phyloP scores from a whole-genome alignment of 2,888 invertebrate species.

The Polylopha cassiicola region DNA sequence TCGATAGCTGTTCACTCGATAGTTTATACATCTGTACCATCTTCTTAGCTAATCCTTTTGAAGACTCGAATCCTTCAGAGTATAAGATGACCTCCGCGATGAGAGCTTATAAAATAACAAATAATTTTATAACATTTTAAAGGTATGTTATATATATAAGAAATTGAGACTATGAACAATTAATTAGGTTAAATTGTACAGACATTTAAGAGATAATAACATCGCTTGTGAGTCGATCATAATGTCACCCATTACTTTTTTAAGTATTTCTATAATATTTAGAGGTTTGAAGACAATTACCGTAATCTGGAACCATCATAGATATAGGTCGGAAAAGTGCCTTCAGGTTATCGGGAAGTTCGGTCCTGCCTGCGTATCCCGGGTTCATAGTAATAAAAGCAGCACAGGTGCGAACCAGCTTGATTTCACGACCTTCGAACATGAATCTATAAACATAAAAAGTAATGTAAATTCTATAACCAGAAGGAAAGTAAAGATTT shows the following conservation, averaged over 20 bases:
- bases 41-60: slow-evolving; percentile 90
- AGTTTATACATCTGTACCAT: slow-evolving; percentile 96
- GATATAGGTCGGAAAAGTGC: slow-evolving; percentile 90
- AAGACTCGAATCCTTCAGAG: slow-evolving; percentile 94
- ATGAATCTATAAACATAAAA: slow-evolving; percentile 79
- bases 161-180: no score
- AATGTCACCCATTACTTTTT: no score
- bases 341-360: slow-evolving; percentile 92
- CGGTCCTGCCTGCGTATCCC: slow-evolving; percentile 92
- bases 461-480: no score
- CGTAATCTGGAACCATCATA: slow-evolving; percentile 96
- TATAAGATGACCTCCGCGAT: slow-evolving; percentile 96
- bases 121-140: background rate
- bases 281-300: slow-evolving; percentile 60
- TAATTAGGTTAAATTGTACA: no score
- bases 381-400: slow-evolving; percentile 96
- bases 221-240: no score
- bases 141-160: background rate
- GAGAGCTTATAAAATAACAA: slow-evolving; percentile 70
- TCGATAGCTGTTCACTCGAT: slow-evolving; percentile 93
- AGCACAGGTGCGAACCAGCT: slow-evolving; percentile 86
- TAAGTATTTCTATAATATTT: no score
- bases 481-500: no score
- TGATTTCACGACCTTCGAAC: slow-evolving; percentile 94
- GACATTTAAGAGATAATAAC: slow-evolving; percentile 1